Base-by-base conservation (phyloP, 1,140 invertebrate species). In the Radopholus similis region DNA sequence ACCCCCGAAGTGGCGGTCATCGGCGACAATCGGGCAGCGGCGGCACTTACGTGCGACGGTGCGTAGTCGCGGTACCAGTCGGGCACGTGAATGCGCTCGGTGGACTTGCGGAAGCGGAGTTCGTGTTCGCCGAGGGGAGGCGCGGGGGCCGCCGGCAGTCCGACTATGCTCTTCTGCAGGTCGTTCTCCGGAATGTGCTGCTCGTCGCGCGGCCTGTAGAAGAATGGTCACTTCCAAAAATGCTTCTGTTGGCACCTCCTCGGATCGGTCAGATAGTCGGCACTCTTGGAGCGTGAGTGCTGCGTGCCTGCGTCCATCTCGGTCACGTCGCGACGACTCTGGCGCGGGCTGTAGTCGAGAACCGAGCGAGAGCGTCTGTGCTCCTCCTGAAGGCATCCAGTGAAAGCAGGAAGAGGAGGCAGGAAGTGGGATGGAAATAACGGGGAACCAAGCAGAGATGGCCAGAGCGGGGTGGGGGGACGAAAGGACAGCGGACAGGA, bases 231-330 rank as follows among this genome's bases (percentile, higher is more conserved):
- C 9, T 18, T 34, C 26, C 18, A 40, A 64, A 66, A 21, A 6
- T 28, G 28, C 37, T 47, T 51, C 15, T 18, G 11, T 13, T 32
- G 11, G n/a, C n/a, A 65, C 44, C 68, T 57, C 35, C 66, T 28
- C 35, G 51, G 62, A 58, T 81, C 78, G 72, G 82, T 81, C 26
- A 81, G 59, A 66, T 81, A 82, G 60, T 81, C 79, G 13, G 79
- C 79, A 35, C 51, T 63, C 47, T 82, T 82, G 11, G 77, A 80
- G 15, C 79, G 71, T 5, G 64, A 64, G 53, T 81, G 79, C 18
- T 56, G 49, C 0, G 68, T 54, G 32, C 64, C 63, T 9, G 65
- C 32, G 18, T 73, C 71, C 21, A 34, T 40, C 13, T 73, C 76
- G 18, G 26, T 11, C 32, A 34, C 34, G 53, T 77, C 75, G 6